phyloP scores from a whole-genome alignment of 2,888 invertebrate species.

The Mamestra brassicae region DNA sequence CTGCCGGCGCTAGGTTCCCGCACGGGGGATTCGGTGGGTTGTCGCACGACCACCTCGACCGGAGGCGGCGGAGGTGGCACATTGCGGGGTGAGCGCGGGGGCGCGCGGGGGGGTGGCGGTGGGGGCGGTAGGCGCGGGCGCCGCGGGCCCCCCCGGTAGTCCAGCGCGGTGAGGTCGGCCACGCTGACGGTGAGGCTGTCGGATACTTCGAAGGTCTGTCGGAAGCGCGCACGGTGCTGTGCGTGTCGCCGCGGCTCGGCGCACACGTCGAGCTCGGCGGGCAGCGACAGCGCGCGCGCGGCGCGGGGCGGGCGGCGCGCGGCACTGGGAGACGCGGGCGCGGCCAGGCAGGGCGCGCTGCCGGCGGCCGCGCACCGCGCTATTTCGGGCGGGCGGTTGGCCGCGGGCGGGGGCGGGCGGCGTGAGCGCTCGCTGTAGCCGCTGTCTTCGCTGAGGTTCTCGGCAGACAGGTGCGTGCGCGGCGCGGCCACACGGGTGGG shows the following conservation, averaged over 20 bases:
- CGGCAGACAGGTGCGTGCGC: slow-evolving; percentile 92
- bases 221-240: slow-evolving; percentile 84
- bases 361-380: slow-evolving; percentile 80
- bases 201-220: slow-evolving; percentile 87
- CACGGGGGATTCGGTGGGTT: slow-evolving; percentile 74
- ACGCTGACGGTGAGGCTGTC: slow-evolving; percentile 91
- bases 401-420: slow-evolving; percentile 80
- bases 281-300: slow-evolving; percentile 90
- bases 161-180: slow-evolving; percentile 91
- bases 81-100: slow-evolving; percentile 69
- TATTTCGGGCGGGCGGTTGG: slow-evolving; percentile 81
- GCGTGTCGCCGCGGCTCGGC: slow-evolving; percentile 82
- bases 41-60: slow-evolving; percentile 69
- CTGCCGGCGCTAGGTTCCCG: slow-evolving; percentile 87
- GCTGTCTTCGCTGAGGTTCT: slow-evolving; percentile 95
- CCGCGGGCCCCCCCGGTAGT: slow-evolving; percentile 87
- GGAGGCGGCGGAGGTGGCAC: slow-evolving; percentile 78
- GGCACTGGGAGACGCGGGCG: slow-evolving; percentile 80
- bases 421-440: slow-evolving; percentile 93
- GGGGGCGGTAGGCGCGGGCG: slow-evolving; percentile 85
- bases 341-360: slow-evolving; percentile 84
- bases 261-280: slow-evolving; percentile 93
- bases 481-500: slow-evolving; percentile 79
- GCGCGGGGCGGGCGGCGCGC: slow-evolving; percentile 82
- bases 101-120: slow-evolving; percentile 76